A percentile compares a stretch with the other conserved stretches of the same genome.
phyloP scores from a whole-genome alignment of 2,888 invertebrate species.

The Rutpela maculata region DNA sequence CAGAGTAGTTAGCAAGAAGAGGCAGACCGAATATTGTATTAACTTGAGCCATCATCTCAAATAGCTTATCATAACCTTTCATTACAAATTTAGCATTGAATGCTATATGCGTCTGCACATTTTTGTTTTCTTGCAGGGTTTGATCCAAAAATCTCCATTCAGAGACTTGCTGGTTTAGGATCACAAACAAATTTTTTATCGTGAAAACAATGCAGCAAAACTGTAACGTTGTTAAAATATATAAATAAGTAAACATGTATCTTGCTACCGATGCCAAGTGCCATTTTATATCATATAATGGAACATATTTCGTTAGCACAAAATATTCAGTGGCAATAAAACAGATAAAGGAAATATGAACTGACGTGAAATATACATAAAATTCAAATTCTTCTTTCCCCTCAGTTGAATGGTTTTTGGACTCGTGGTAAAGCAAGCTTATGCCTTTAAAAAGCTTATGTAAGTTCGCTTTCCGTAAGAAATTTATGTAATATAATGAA shows the following conservation, averaged over 20 bases:
- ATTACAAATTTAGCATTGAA: neutral
- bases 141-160: neutral
- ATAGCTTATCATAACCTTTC: neutral
- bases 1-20: too few species aligned
- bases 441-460: constrained; percentile 7
- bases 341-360: neutral
- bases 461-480: neutral
- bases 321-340: neutral
- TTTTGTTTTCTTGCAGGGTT: neutral
- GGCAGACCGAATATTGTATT: too few species aligned
- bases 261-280: neutral
- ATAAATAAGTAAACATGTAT: constrained; percentile 11
- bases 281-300: too few species aligned
- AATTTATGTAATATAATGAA: constrained; percentile 19
- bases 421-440: neutral
- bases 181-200: neutral
- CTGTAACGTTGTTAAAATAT: constrained; percentile 10
- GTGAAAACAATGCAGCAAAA: constrained; percentile 17
- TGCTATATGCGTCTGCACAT: neutral
- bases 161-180: neutral
- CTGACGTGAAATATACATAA: constrained; percentile 3
- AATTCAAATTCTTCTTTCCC: constrained; percentile 9
- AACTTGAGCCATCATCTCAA: too few species aligned
- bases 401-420: neutral
- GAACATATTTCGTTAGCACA: neutral